phyloP scores from a whole-genome alignment of 2,113 vertebrate species.

The Nipponia nippon region DNA sequence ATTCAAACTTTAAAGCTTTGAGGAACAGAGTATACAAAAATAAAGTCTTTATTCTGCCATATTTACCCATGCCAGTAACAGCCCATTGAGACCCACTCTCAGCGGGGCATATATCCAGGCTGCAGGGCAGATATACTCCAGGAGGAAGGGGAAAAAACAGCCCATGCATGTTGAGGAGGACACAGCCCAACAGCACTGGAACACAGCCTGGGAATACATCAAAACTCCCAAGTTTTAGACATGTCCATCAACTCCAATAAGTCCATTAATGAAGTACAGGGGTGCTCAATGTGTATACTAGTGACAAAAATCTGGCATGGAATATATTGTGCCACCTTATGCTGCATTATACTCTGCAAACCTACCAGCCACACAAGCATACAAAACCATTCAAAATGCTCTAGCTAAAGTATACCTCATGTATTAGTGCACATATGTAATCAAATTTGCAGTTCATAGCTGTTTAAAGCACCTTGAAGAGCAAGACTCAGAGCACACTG shows the following conservation, averaged over 20 bases:
- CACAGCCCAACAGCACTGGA: neutral
- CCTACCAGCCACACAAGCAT: neutral
- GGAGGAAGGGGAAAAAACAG: neutral
- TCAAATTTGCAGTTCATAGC: neutral
- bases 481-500: neutral
- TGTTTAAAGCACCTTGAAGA: neutral
- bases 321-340: neutral
- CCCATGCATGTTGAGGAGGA: neutral
- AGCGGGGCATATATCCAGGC: neutral
- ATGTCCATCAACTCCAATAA: neutral
- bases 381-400: neutral
- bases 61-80: neutral
- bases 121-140: neutral
- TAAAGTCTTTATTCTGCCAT: neutral
- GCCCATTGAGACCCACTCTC: neutral
- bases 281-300: neutral
- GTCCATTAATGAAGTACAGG: neutral
- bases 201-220: neutral
- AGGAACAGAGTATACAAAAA: neutral
- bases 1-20: neutral
- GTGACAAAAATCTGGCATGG: neutral
- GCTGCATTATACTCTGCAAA: neutral
- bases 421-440: no score
- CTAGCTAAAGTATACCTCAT: neutral
- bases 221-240: neutral